These are phyloP conservation scores for Halcyon smyrnensis DNA, from an alignment of 2,797 vertebrate genomes.

Conservation along the genomic window DNA sequence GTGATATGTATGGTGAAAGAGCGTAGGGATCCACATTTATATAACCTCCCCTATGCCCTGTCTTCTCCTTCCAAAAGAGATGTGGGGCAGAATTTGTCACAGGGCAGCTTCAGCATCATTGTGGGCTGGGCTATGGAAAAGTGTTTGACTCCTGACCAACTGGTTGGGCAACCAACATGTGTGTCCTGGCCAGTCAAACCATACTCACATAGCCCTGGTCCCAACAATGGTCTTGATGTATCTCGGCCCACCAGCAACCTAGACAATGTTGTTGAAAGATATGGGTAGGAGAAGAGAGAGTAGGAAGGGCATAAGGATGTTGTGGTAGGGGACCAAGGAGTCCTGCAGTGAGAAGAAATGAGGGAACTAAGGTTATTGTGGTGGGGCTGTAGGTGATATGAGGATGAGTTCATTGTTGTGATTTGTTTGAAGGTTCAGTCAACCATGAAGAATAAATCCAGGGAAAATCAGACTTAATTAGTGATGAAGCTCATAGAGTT, in stretches of 20 bases:
- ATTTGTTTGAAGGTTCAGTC: background rate
- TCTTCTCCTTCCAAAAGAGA: background rate
- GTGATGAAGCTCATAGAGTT: background rate
- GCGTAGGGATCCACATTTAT: background rate
- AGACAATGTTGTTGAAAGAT: background rate
- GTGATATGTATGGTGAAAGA: background rate
- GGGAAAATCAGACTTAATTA: conserved; percentile 41
- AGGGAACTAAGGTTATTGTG: background rate
- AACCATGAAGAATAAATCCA: conserved; percentile 11
- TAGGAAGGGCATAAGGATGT: background rate
- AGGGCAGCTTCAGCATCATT: background rate
- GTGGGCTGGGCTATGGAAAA: background rate
- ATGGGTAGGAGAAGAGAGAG: background rate
- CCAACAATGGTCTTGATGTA: background rate
- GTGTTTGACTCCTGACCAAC: background rate
- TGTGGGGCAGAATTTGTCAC: background rate
- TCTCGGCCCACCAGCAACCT: background rate
- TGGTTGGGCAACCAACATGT: background rate
- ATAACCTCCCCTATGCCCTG: background rate
- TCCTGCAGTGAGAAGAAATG: background rate
- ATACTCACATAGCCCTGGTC: background rate
- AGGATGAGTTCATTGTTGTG: conserved; percentile 22
- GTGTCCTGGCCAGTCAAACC: background rate
- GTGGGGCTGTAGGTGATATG: background rate
- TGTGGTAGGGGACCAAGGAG: background rate